Percentiles rank a stretch among this genome's conserved stretches.
Evolutionary conservation across 2,797 vertebrate species (phyloP).

Genomic region (Scomberomorus guttatus): DNA sequence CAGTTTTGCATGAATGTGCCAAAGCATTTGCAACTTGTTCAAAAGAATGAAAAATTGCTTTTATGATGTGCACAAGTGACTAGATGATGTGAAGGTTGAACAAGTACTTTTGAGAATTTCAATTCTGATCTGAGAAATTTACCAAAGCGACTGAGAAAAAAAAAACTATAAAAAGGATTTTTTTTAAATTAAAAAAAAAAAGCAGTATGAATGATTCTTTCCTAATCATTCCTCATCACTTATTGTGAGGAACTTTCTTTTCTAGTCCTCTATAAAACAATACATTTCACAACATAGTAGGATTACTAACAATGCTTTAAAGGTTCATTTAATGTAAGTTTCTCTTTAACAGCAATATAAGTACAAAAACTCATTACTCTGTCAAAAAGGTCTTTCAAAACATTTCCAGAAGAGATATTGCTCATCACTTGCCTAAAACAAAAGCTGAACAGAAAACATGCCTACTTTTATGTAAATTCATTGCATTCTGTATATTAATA

Average conservation of each 20-base stretch:
- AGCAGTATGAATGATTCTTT: neutral
- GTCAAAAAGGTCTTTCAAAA: constrained; percentile 7
- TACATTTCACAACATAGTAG: neutral
- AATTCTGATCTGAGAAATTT: no score
- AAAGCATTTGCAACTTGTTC: no score
- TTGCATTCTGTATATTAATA: constrained; percentile 3
- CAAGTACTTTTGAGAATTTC: no score
- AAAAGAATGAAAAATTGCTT: no score
- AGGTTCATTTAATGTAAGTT: constrained; percentile 33
- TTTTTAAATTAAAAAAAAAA: neutral
- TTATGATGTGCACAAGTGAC: no score
- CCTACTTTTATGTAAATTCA: neutral
- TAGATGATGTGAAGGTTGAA: no score
- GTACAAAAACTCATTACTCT: constrained; percentile 26
- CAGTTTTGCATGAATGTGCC: no score
- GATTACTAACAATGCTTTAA: constrained; percentile 20
- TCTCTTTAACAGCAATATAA: constrained; percentile 18
- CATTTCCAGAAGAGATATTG: constrained; percentile 24
- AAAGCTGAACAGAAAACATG: neutral
- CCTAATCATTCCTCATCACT: neutral
- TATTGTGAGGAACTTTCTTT: neutral
- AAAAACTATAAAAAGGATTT: neutral
- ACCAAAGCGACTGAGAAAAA: no score
- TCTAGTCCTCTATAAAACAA: neutral
- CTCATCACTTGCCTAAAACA: neutral